Percentiles rank a stretch among this genome's conserved stretches.
Evolutionary conservation across 2,797 vertebrate species (phyloP).

Genomic region (Rhincodon typus): DNA sequence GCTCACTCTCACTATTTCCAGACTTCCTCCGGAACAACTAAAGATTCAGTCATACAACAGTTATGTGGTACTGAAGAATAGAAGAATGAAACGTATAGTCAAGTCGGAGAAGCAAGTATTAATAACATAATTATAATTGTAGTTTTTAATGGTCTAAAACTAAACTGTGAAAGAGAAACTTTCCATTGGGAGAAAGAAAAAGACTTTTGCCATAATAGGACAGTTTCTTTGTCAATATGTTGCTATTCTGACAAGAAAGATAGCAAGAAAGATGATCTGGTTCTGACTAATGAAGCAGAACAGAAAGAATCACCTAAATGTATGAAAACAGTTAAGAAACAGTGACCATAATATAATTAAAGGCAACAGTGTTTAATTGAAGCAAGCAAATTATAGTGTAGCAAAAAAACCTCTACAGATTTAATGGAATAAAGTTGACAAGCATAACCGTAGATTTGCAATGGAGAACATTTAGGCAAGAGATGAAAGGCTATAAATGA

Average conservation of each 20-base stretch:
- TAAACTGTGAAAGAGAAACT: not conserved
- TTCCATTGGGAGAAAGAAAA: not conserved
- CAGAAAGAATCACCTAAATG: not conserved
- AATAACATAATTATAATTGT: not conserved
- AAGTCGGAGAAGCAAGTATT: not conserved
- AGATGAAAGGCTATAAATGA: not conserved
- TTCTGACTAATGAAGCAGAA: not conserved
- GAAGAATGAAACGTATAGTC: not conserved
- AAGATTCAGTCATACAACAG: not conserved
- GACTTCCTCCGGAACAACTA: too few species aligned
- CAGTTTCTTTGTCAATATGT: not conserved
- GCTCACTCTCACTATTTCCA: too few species aligned
- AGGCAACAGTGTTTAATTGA: not conserved
- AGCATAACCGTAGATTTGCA: not conserved
- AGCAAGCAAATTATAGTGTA: not conserved
- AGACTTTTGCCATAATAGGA: not conserved
- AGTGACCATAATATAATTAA: not conserved
- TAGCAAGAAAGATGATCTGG: not conserved
- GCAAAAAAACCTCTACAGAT: not conserved
- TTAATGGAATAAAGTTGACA: not conserved
- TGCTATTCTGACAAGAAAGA: not conserved
- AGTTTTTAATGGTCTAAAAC: not conserved
- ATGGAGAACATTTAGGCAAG: not conserved
- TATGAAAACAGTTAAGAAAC: not conserved
- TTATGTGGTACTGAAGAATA: not conserved